phyloP scores from a whole-genome alignment of 2,888 invertebrate species.

The Melanostoma scalare region DNA sequence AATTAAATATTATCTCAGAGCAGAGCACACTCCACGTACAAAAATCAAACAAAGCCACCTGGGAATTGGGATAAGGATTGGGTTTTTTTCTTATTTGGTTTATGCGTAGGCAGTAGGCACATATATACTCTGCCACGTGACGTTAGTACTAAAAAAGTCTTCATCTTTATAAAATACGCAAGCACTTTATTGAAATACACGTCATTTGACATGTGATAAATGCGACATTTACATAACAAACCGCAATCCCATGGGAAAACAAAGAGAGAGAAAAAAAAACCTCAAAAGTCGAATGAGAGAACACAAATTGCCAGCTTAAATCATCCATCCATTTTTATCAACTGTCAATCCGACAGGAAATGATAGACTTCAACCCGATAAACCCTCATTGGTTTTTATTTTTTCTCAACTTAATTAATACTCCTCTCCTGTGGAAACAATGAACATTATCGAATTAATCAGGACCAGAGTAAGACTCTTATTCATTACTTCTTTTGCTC shows the following conservation, averaged over 20 bases:
- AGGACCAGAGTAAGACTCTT: constrained; percentile 58
- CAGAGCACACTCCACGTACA: constrained; percentile 1
- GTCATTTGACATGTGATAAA: constrained; percentile 49
- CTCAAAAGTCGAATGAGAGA: background rate
- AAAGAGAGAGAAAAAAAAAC: background rate
- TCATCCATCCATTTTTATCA: constrained; percentile 43
- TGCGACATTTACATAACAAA: constrained; percentile 18
- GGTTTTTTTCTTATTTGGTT: constrained; percentile 10
- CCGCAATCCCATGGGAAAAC: constrained; percentile 16
- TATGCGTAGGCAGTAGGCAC: background rate
- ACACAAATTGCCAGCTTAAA: constrained; percentile 34
- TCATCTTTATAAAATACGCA: constrained; percentile 32
- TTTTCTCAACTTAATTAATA: constrained; percentile 58
- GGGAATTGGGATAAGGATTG: constrained; percentile 25
- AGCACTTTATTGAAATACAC: constrained; percentile 23
- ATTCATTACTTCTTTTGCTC: constrained; percentile 46
- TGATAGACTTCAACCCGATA: constrained; percentile 41
- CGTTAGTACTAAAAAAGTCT: constrained; percentile 23
- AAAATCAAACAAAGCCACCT: background rate
- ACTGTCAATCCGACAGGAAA: constrained; percentile 67
- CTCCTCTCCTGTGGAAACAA: constrained; percentile 55
- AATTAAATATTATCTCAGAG: constrained; percentile 20
- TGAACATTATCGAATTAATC: constrained; percentile 70
- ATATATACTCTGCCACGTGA: constrained; percentile 34
- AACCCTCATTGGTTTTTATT: constrained; percentile 19